phyloP scores from a whole-genome alignment of 2,888 invertebrate genomes.

The Drosophila formosana region DNA sequence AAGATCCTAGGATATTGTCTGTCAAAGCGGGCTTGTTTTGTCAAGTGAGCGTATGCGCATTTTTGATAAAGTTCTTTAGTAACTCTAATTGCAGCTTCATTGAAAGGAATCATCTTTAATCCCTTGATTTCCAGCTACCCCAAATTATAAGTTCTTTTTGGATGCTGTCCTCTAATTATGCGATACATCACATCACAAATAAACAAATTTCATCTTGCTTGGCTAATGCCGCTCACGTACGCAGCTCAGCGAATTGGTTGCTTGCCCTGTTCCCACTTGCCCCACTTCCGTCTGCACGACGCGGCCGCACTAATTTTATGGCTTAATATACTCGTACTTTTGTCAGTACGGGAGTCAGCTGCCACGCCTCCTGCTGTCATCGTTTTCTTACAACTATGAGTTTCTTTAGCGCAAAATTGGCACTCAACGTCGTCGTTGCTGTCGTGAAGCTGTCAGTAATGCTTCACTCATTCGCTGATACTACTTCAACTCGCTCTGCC shows the following conservation, averaged over 20 bases:
- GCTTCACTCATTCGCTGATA: slow-evolving; percentile 61
- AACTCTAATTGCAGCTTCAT: slow-evolving; percentile 9
- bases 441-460: slow-evolving; percentile 67
- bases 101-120: slow-evolving; percentile 37
- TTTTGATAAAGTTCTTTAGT: slow-evolving; percentile 9
- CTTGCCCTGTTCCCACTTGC: neutral
- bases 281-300: slow-evolving; percentile 39
- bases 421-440: slow-evolving; percentile 69
- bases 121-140: slow-evolving; percentile 32
- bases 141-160: slow-evolving; percentile 27
- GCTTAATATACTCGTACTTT: slow-evolving; percentile 76
- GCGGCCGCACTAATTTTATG: slow-evolving; percentile 79
- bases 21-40: neutral
- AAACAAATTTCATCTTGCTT: slow-evolving; percentile 70
- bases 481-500: slow-evolving; percentile 7
- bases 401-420: slow-evolving; percentile 69
- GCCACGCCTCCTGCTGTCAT: neutral
- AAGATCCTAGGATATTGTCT: slow-evolving; percentile 11
- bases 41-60: neutral
- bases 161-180: slow-evolving; percentile 66
- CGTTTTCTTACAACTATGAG: slow-evolving; percentile 54
- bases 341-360: slow-evolving; percentile 35
- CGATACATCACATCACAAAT: slow-evolving; percentile 69
- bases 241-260: slow-evolving; percentile 21
- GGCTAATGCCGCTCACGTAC: slow-evolving; percentile 70